Evolutionary conservation across 2,888 invertebrate genomes (phyloP), one percentile per base, ranked within the genome.

Genomic region (Acrobasis repandana): DNA sequence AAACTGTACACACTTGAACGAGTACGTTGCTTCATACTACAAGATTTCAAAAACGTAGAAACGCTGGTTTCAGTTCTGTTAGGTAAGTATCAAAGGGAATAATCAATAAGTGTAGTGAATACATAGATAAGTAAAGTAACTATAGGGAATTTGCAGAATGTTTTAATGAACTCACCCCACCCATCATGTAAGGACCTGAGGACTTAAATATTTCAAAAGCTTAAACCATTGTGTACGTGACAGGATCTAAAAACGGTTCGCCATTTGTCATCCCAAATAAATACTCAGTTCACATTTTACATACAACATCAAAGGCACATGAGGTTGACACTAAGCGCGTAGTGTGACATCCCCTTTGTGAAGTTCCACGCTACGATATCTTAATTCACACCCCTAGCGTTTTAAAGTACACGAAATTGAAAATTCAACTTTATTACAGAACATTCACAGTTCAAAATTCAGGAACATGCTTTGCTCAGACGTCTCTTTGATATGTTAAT

Each of bases 341-440:
- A 77, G 82, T 83, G 85, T 84, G 80, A 84, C 82, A 83, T 83
- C 80, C 83, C 86, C 85, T 79, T 82, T 82, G 76, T 78, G 76
- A 81, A 83, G 86, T 80, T 82, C 83, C 79, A 81, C 83, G 81
- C 83, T 79, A 82, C 83, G 82, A 86, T 86, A 86, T 87, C 84
- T 85, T 90, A 90, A 90, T 90, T 91, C 90, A 90, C 91, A 91
- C 91, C 90, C 91, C 85, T 84, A 79, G 82, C 80, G 67, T 69
- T 80, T 72, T 69, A 65, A 51, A n/a, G 11, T 0, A 9, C 3
- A 16, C 65, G 67, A 56, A n/a, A n/a, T n/a, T 2, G 57, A 11
- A 80, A 70, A 72, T 54, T 65, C 33, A 57, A 74, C 77, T 67
- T 62, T 82, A 76, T 18, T 0, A 0, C 1, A 0, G 8, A 10